Conservation (phyloP, 2,113 vertebrate species). For the Xiphophorus maculatus region DNA sequence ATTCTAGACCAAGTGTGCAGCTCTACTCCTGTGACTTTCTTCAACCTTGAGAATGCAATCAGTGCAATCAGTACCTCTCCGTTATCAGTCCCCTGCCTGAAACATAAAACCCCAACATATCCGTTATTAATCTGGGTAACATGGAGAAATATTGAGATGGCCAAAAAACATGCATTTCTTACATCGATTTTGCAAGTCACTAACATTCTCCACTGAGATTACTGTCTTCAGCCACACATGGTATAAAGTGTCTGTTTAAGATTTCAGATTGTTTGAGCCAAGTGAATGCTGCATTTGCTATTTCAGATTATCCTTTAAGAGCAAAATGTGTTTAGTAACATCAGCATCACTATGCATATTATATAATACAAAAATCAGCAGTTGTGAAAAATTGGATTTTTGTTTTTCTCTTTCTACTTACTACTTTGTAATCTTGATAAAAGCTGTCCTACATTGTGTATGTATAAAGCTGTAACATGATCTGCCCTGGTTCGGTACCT, state of each 20-base stretch:
- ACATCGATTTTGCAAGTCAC: slow-evolving; percentile 63
- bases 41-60: slow-evolving; percentile 67
- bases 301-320: slow-evolving; percentile 16
- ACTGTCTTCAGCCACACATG: slow-evolving; percentile 19
- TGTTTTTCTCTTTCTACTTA: slow-evolving; percentile 1
- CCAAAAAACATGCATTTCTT: slow-evolving; percentile 22
- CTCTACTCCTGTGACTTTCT: slow-evolving; percentile 44
- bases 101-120: slow-evolving; percentile 55
- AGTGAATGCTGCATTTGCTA: slow-evolving; percentile 19
- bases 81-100: slow-evolving; percentile 52
- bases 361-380: slow-evolving; percentile 1
- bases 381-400: background rate
- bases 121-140: slow-evolving; percentile 66
- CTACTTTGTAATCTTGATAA: slow-evolving; percentile 12
- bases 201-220: slow-evolving; percentile 36
- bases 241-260: slow-evolving; percentile 41
- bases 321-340: background rate
- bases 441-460: background rate
- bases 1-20: background rate
- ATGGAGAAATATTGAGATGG: slow-evolving; percentile 37
- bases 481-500: background rate
- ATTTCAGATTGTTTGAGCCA: slow-evolving; percentile 35
- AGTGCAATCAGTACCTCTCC: slow-evolving; percentile 56
- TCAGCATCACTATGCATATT: background rate
- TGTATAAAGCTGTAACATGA: background rate